These are phyloP conservation scores for Phaethon lepturus DNA, from an alignment of 2,113 vertebrate genomes.

Conservation along the genomic window DNA sequence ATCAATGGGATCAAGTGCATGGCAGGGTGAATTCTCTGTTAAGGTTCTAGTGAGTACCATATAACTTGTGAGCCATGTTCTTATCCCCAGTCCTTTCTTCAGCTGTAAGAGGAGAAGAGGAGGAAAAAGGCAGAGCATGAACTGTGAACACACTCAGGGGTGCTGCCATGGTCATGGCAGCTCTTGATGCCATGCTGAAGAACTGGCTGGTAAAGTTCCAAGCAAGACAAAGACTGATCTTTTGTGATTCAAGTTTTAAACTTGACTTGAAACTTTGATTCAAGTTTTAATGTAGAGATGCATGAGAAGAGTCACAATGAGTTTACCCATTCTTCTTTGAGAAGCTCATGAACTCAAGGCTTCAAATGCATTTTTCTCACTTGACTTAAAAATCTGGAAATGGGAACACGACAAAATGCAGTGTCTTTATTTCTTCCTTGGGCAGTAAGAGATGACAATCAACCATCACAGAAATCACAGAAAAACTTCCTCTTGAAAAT, in stretches of 20 bases:
- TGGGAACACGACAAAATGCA: not conserved
- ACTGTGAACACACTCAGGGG: not conserved
- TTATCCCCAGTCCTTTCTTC: not conserved
- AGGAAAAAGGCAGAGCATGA: accelerated
- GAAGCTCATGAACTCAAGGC: not conserved
- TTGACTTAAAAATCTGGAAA: not conserved
- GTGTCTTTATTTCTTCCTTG: not conserved
- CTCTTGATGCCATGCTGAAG: accelerated
- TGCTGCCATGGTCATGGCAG: not conserved
- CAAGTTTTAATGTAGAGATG: not conserved
- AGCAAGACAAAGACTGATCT: not conserved
- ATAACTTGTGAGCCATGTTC: not conserved
- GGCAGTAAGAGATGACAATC: not conserved
- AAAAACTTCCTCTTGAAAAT: not conserved
- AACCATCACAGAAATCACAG: not conserved
- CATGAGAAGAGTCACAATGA: not conserved
- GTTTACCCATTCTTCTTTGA: not conserved
- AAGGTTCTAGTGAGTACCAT: not conserved
- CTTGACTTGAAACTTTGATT: not conserved
- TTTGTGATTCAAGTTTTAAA: not conserved
- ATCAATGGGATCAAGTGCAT: not conserved
- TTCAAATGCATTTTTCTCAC: not conserved
- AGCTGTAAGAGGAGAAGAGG: not conserved
- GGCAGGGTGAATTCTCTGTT: not conserved
- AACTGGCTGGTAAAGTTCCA: not conserved